These are phyloP conservation scores for Myotis yumanensis DNA, from an alignment of 2,113 vertebrate species.

Conservation along the genomic window DNA sequence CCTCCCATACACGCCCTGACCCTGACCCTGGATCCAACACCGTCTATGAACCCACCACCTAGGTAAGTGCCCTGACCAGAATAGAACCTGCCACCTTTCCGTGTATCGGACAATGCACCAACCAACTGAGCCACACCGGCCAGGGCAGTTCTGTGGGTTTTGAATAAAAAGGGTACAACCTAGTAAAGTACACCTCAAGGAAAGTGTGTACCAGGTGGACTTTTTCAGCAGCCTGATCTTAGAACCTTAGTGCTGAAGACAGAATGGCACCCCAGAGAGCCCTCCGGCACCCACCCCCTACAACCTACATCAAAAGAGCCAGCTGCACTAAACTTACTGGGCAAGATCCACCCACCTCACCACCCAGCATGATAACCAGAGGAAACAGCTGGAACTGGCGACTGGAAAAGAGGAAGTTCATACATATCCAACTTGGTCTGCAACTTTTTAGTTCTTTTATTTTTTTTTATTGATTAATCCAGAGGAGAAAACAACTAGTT, in stretches of 20 bases:
- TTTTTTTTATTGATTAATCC: not conserved
- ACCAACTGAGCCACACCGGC: not conserved
- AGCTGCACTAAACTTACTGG: not conserved
- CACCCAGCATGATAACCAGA: not conserved
- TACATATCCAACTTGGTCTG: not conserved
- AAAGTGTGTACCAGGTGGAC: not conserved
- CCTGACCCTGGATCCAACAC: too few species aligned
- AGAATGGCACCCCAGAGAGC: not conserved
- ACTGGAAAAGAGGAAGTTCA: not conserved
- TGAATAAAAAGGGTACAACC: not conserved
- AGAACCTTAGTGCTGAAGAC: not conserved
- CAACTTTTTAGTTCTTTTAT: not conserved
- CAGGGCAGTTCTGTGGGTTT: not conserved
- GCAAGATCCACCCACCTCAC: slow-evolving; percentile 4
- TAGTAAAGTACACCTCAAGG: not conserved
- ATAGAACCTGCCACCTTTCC: not conserved
- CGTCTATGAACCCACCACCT: too few species aligned
- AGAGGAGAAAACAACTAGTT: not conserved
- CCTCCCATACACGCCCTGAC: too few species aligned
- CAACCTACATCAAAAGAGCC: not conserved
- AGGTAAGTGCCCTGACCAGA: not conserved
- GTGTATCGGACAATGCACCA: not conserved
- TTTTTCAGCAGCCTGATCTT: not conserved
- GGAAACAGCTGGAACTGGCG: slow-evolving; percentile 41
- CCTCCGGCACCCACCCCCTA: not conserved